phyloP scores from a whole-genome alignment of 2,888 invertebrate genomes.

The Torymus tubicola region DNA sequence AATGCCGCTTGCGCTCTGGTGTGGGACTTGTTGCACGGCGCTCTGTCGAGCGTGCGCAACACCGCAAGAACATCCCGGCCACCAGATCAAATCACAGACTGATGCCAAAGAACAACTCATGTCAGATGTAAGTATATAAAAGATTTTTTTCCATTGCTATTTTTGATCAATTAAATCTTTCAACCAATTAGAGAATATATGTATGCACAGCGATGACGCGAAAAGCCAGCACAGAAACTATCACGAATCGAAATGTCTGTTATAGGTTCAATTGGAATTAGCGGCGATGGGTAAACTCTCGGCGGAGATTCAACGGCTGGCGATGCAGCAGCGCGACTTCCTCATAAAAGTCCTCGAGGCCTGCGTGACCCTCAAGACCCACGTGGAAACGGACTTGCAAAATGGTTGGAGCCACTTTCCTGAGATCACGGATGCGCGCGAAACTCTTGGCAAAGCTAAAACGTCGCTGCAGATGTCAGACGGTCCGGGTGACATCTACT shows the following conservation, averaged over 20 bases:
- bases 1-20: constrained; percentile 85
- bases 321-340: constrained; percentile 84
- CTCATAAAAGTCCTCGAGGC: constrained; percentile 85
- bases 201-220: no score
- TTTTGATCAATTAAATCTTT: no score
- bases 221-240: not conserved
- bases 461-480: constrained; percentile 80
- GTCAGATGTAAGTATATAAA: constrained; percentile 77
- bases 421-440: constrained; percentile 83
- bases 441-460: constrained; percentile 81
- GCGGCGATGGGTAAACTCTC: constrained; percentile 84
- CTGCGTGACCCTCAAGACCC: constrained; percentile 85
- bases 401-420: constrained; percentile 82
- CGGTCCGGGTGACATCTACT: constrained; percentile 80
- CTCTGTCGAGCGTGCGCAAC: constrained; percentile 84
- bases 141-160: no score
- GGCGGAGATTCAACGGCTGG: constrained; percentile 84
- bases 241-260: not conserved
- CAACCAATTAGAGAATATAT: no score
- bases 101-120: constrained; percentile 84
- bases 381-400: constrained; percentile 85
- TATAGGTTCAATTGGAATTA: constrained; percentile 81
- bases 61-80: constrained; percentile 82
- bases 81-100: constrained; percentile 83
- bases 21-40: constrained; percentile 81